Conservation (phyloP, 2,888 invertebrate genomes). For the Scaptodrosophila latifasciaeformis region DNA sequence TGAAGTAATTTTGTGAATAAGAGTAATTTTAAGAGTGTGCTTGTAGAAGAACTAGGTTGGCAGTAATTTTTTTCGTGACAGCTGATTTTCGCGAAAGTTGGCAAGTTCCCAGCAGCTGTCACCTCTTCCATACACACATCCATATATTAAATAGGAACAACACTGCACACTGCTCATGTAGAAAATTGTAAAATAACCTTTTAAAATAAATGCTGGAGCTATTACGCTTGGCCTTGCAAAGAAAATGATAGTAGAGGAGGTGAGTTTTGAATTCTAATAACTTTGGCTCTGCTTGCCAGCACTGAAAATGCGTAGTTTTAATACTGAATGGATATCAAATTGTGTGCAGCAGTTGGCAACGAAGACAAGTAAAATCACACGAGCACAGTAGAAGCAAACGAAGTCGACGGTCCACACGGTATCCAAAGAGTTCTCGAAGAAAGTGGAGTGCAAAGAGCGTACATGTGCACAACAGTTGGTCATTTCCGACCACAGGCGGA, state of each 20-base stretch:
- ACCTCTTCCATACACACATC: no score
- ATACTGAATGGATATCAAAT: no score
- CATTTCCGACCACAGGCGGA: slow-evolving; percentile 16
- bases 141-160: slow-evolving; percentile 19
- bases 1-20: no score
- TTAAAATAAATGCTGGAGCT: slow-evolving; percentile 33
- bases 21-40: no score
- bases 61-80: not conserved
- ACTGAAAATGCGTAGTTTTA: no score
- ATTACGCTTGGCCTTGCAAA: slow-evolving; percentile 35
- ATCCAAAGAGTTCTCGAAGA: slow-evolving; percentile 37
- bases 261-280: no score
- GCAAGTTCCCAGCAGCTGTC: slow-evolving; percentile 1
- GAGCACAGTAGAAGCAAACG: slow-evolving; percentile 40
- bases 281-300: no score
- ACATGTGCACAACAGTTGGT: not conserved
- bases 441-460: slow-evolving; percentile 25
- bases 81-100: not conserved
- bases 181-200: slow-evolving; percentile 41
- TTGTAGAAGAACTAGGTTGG: no score
- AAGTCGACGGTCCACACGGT: slow-evolving; percentile 11
- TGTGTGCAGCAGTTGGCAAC: slow-evolving; percentile 52
- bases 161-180: slow-evolving; percentile 20
- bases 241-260: slow-evolving; percentile 64
- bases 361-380: slow-evolving; percentile 57